Base-by-base conservation (phyloP, 92 coral and sea anemone species). In the Parazoanthus swiftii region DNA sequence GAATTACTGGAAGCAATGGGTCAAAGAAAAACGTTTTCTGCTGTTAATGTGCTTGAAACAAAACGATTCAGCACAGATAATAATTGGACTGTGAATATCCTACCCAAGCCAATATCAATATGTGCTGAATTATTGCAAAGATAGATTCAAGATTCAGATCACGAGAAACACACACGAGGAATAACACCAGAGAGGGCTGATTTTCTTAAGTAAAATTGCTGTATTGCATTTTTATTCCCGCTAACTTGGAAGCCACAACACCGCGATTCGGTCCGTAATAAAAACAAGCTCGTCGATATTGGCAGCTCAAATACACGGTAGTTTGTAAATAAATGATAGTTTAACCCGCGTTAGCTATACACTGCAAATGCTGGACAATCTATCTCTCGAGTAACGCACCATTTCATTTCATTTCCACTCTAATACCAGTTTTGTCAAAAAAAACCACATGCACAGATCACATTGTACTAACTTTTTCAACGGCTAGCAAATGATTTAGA, bases 241-340 rank as follows among this genome's bases (percentile, higher is more conserved):
- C 73, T 29, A 35, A 54, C 23, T 80, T 36, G 25, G 26, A 80
- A 35, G 38, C 18, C 18, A 48, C 66, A 20, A 14, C 66, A 63
- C 25, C 16, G 26, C 50, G 33, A 20, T 18, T 33, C 70, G 67
- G 26, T 6, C 68, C 23, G 38, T 58, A 35, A 9, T 29, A 26
- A 54, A 54, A 63, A 63, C 8, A 21, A 1, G 25, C 25, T 63
- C 70, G 26, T 63, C 8, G 25, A 50, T 54, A 58, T 54, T 58
- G 38, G 5, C 35, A 20, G 72, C 73, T 29, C 46, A 56, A 80
- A 36, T 54, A 80, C 50, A 29, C 33, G 33, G 48, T 80, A 65
- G 33, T 80, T 80, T 80, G 85, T 80, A 80, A 80, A 80, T 80
- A 59, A 58, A 80, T 80, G 58, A 80, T 10, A 36, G 48, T 20